Percentiles rank a stretch among this genome's conserved stretches.
These are phyloP conservation scores for Taxidea taxus DNA, from an alignment of 2,113 vertebrate genomes.

Conservation along the genomic window DNA sequence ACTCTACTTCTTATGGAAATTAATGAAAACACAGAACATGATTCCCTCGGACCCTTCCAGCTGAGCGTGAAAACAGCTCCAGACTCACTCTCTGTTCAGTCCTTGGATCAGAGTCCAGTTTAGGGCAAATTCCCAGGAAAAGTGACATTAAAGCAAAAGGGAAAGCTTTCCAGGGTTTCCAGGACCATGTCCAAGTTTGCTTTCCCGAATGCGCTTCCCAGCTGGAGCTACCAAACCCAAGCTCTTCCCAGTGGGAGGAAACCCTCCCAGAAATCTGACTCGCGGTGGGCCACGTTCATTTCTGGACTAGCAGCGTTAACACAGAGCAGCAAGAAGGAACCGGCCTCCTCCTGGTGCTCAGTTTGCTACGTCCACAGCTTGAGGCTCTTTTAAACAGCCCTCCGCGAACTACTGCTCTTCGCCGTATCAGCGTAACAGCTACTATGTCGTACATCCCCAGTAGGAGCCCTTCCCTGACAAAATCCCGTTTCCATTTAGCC, in stretches of 20 bases:
- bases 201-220: background rate
- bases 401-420: background rate
- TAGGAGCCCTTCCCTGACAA: background rate
- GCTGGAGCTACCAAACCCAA: background rate
- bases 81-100: background rate
- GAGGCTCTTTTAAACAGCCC: background rate
- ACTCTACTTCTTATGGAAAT: background rate
- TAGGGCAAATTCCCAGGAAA: background rate
- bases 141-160: background rate
- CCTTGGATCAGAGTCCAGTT: no score
- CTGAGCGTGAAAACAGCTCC: background rate
- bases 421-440: background rate
- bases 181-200: fast-evolving
- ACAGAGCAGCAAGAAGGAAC: fast-evolving
- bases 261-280: background rate
- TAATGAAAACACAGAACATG: background rate
- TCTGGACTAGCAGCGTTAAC: background rate
- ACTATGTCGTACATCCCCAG: background rate
- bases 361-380: background rate
- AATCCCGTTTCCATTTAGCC: no score
- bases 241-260: background rate
- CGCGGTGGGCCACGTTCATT: background rate
- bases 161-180: no score
- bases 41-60: no score
- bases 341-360: fast-evolving